A percentile compares a stretch with the other conserved stretches of the same genome.
These are phyloP conservation scores for Rhinella marina DNA, from an alignment of 2,797 vertebrate species.

Conservation along the genomic window DNA sequence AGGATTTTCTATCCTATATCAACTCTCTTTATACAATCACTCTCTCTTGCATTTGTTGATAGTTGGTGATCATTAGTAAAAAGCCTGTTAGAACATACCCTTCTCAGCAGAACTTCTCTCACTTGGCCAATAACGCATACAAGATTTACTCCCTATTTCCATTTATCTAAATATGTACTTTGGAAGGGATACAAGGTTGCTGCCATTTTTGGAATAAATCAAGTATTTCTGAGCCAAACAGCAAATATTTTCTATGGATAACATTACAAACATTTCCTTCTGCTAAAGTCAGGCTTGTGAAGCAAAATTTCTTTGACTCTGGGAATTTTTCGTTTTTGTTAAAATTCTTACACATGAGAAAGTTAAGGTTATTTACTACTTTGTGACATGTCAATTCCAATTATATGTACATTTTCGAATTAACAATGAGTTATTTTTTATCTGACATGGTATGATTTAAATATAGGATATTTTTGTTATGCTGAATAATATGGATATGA, in stretches of 20 bases:
- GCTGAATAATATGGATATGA: background rate
- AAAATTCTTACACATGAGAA: background rate
- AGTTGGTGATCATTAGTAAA: background rate
- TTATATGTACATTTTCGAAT: background rate
- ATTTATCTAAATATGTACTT: conserved; percentile 7
- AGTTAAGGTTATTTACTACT: background rate
- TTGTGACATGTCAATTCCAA: background rate
- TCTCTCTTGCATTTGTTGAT: background rate
- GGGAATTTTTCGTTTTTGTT: background rate
- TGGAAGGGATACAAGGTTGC: background rate
- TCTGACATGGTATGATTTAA: background rate
- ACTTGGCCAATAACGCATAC: background rate
- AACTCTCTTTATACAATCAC: background rate
- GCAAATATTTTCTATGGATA: conserved; percentile 28
- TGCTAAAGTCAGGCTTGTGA: background rate
- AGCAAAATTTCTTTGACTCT: background rate
- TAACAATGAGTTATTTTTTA: background rate
- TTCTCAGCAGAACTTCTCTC: background rate
- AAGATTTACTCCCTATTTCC: conserved; percentile 10
- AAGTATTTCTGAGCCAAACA: background rate
- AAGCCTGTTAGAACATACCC: background rate
- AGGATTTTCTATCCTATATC: background rate
- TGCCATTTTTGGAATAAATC: conserved; percentile 17
- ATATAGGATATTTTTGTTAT: background rate
- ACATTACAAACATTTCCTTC: conserved; percentile 10